Base-by-base conservation (phyloP, 2,888 invertebrate species). In the Notocelia uddmanniana region DNA sequence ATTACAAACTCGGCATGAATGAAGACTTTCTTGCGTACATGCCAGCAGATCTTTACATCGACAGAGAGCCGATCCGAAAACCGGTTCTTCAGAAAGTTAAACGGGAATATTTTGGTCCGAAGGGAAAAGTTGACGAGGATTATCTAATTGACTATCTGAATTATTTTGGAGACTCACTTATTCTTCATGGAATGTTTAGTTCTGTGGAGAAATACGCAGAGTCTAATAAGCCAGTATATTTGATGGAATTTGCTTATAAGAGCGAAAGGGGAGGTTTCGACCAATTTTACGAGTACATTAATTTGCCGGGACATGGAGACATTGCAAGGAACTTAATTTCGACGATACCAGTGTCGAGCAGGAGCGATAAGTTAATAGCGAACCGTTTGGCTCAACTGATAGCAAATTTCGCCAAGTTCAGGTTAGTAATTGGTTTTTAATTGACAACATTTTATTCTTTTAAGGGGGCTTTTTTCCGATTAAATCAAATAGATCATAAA, bases 211-310 rank as follows among this genome's bases (percentile, higher is more conserved):
- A 34, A 31, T 48, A 67, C 21, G 48, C 58, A 15, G 48, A 19
- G 21, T 18, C 18, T 2, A 2, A 19, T n/a, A 67, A 66, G 18
- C 66, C 66, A 1, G 55, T 66, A 0, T 66, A 66, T 74, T 60
- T 85, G 8, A 79, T 84, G 80, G 82, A 85, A 62, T 85, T 83
- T 69, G 80, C 80, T 1, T 80, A 83, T 62, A 81, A 78, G 75
- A 82, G 83, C 0, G 68, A 75, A 5, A 60, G 83, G 73, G 83
- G 82, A 3, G 69, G 69, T 23, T 72, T 62, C 19, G 81, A 82
- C 0, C 34, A 74, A 2, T 78, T 66, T 31, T 66, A 66, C 55
- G 66, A 66, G 58, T 45, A 67, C 31, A 21, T 67, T 9, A 45
- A 55, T 26, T 15, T 31, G 21, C 48, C 67, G 15, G 67, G 67